phyloP scores from a whole-genome alignment of 2,113 vertebrate genomes.

The Lampris incognitus region DNA sequence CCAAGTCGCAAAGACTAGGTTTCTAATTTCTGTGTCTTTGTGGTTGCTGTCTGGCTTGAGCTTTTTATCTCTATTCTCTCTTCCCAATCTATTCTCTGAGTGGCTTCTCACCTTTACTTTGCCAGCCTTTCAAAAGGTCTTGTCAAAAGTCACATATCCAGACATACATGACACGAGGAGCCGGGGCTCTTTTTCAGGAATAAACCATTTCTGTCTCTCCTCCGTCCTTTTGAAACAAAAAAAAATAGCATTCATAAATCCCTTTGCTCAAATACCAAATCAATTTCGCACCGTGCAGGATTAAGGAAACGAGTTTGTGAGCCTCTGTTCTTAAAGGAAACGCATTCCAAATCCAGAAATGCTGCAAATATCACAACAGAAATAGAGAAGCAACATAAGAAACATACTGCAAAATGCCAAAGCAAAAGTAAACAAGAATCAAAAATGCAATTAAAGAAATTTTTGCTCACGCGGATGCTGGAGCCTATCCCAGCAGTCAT shows the following conservation, averaged over 20 bases:
- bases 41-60: constrained; percentile 10
- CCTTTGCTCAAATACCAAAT: background rate
- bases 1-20: constrained; percentile 11
- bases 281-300: no score
- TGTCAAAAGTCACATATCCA: constrained; percentile 35
- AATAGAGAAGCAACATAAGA: no score
- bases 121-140: background rate
- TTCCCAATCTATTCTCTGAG: constrained; percentile 3
- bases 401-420: no score
- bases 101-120: constrained; percentile 18
- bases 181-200: background rate
- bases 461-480: no score
- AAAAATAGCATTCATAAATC: constrained; percentile 2
- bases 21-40: constrained; percentile 12
- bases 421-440: no score
- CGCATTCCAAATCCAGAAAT: no score
- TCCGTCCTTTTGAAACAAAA: constrained; percentile 36
- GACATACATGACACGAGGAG: constrained; percentile 32
- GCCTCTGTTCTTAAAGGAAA: no score
- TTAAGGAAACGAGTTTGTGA: no score
- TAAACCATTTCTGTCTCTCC: constrained; percentile 10
- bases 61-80: constrained; percentile 36
- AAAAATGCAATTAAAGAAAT: no score
- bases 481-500: no score
- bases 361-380: no score